A percentile compares a stretch with the other conserved stretches of the same genome.
Evolutionary conservation across 1,140 invertebrate species (phyloP).

Genomic region (Drosophila kepulauana): DNA sequence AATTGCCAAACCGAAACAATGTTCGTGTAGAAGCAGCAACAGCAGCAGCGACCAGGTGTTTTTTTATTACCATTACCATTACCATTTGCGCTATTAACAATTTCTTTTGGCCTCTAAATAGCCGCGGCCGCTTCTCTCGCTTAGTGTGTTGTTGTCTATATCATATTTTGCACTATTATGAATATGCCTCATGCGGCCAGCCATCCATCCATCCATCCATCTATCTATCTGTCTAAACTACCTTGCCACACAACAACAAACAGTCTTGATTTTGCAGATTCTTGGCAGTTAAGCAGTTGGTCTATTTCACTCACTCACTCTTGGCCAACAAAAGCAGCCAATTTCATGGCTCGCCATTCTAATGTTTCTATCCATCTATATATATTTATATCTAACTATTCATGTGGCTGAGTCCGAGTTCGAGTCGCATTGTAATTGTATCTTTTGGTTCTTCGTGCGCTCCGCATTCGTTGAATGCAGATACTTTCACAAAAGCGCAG

Average conservation of each 20-base stretch:
- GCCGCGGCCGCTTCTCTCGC: slow-evolving; percentile 11
- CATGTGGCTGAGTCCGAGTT: slow-evolving; percentile 35
- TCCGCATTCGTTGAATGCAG: slow-evolving; percentile 30
- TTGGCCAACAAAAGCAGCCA: slow-evolving; percentile 74
- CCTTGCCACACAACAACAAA: background rate
- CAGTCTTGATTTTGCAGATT: background rate
- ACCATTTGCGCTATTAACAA: slow-evolving; percentile 76
- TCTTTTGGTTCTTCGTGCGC: slow-evolving; percentile 65
- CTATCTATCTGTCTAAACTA: background rate
- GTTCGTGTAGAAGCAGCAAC: slow-evolving; percentile 56
- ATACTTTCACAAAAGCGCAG: slow-evolving; percentile 74
- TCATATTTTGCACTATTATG: slow-evolving; percentile 68
- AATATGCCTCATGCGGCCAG: slow-evolving; percentile 44
- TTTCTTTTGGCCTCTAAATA: slow-evolving; percentile 70
- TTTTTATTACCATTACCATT: slow-evolving; percentile 52
- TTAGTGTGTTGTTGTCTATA: slow-evolving; percentile 30
- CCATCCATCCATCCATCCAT: background rate
- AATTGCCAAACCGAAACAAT: slow-evolving; percentile 64
- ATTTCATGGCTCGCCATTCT: slow-evolving; percentile 76
- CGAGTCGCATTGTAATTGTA: slow-evolving; percentile 61
- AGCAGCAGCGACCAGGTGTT: slow-evolving; percentile 63
- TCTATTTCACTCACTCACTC: slow-evolving; percentile 20
- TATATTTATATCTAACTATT: slow-evolving; percentile 36
- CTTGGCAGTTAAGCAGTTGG: slow-evolving; percentile 15
- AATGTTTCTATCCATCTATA: slow-evolving; percentile 57